A percentile compares a stretch with the other conserved stretches of the same genome.
Conservation (phyloP, 2,888 invertebrate species). For the Synanthedon andrenaeformis region DNA sequence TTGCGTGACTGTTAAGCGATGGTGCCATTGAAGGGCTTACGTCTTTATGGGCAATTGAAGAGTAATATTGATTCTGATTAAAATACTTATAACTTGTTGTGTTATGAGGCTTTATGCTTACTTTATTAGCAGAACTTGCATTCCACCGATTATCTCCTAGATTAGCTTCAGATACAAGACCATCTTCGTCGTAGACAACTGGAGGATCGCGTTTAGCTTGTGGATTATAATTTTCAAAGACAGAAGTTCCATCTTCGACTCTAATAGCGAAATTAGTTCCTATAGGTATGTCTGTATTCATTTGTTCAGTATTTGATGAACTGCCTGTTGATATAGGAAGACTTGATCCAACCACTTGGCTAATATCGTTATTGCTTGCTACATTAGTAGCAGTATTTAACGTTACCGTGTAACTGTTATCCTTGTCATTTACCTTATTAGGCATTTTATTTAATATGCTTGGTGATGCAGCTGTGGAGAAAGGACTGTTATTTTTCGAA, state of each 20-base stretch:
- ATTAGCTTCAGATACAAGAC: constrained; percentile 24
- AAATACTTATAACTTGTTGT: not conserved
- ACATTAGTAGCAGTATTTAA: constrained; percentile 53
- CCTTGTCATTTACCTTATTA: constrained; percentile 26
- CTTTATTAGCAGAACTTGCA: constrained; percentile 24
- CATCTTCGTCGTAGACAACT: constrained; percentile 23
- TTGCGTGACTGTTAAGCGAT: constrained; percentile 57
- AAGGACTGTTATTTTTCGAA: constrained; percentile 20
- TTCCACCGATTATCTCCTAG: constrained; percentile 53
- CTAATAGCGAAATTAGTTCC: constrained; percentile 62
- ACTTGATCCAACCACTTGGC: constrained; percentile 48
- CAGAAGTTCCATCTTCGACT: constrained; percentile 51
- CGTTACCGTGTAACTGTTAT: constrained; percentile 45
- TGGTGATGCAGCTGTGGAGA: constrained; percentile 22
- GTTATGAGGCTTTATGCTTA: not conserved
- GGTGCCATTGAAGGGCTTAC: constrained; percentile 17
- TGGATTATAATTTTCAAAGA: constrained; percentile 35
- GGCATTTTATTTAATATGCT: constrained; percentile 29
- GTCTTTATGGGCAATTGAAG: constrained; percentile 3
- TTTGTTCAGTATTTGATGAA: constrained; percentile 29
- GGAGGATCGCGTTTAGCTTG: constrained; percentile 32
- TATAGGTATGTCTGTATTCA: constrained; percentile 60
- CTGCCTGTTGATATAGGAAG: constrained; percentile 42
- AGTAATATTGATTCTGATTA: not conserved
- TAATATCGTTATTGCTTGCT: constrained; percentile 32